Base-by-base conservation (phyloP, 2,888 invertebrate genomes). In the Latrodectus hesperus region DNA sequence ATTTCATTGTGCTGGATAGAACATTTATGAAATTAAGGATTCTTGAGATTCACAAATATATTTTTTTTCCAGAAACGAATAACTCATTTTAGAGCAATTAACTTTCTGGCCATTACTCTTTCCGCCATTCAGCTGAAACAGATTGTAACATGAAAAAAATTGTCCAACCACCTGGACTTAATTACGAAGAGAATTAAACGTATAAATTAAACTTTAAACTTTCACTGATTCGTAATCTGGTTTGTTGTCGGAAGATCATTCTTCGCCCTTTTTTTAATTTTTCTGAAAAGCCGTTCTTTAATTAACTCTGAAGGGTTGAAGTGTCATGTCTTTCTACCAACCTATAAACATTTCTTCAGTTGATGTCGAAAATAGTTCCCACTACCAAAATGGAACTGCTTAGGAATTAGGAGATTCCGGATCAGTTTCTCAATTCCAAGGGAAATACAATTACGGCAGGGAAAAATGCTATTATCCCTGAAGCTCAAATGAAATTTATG, bases 401-500 rank as follows among this genome's bases (percentile, higher is more conserved):
- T 11, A 60, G 60, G 53, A 65, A 68, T 77, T 68, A 67, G 26
- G 68, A 67, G 22, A 65, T 68, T 16, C 60, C 60, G 77, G 67
- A 68, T 68, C 65, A 67, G 51, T 77, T 68, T 77, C 68, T 14
- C 60, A n/a, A 12, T 60, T 51, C 53, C 9, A 51, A 51, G 52
- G 68, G 52, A 77, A 76, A 77, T 51, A 53, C 65, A 68, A 68
- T 77, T 53, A 67, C 68, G 77, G 51, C 68, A n/a, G 51, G 49
- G 49, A 51, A 71, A 14, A 74, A 74, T 74, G 74, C 74, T 55
- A 74, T 74, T 74, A 74, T 74, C 55, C 55, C 16, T 53, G 26
- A 55, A 55, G 74, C 74, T 74, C 74, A 74, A 74, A 74, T 74
- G 55, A 55, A 74, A 74, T 74, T 74, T 74, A 26, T 74, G 74